Percentiles rank a stretch among this genome's conserved stretches.
These are phyloP conservation scores for Myotis pilosus DNA, from an alignment of 2,797 vertebrate genomes.

Conservation along the genomic window DNA sequence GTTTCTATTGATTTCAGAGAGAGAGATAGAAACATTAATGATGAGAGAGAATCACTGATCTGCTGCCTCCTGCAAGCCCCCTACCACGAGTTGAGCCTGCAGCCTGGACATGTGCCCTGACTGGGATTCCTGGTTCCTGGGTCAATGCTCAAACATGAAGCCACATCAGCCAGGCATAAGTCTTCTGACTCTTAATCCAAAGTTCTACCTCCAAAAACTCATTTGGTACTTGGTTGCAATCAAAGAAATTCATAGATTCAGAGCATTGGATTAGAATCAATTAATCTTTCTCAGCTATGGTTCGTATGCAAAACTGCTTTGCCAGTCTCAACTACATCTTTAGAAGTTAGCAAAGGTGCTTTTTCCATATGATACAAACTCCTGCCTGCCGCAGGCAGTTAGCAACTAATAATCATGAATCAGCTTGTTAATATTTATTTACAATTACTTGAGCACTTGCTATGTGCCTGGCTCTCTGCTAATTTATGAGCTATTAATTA, in stretches of 20 bases:
- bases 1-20: too few relatives aligned
- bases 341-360: not conserved
- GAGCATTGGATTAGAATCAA: not conserved
- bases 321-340: not conserved
- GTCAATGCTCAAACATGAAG: too few relatives aligned
- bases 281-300: not conserved
- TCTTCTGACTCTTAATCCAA: not conserved
- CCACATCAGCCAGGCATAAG: not conserved
- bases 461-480: slow-evolving; percentile 1
- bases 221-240: not conserved
- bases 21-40: too few relatives aligned
- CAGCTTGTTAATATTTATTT: slow-evolving; percentile 18
- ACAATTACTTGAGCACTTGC: slow-evolving; percentile 31
- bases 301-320: not conserved
- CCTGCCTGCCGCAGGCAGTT: not conserved
- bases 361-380: slow-evolving; percentile 5
- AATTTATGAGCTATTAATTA: slow-evolving; percentile 16
- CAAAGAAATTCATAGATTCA: not conserved
- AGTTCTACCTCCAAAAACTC: not conserved
- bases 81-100: too few relatives aligned
- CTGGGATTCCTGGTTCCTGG: too few relatives aligned
- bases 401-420: not conserved
- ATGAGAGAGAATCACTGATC: too few relatives aligned
- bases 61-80: too few relatives aligned
- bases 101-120: too few relatives aligned